phyloP scores from a whole-genome alignment of 2,888 invertebrate species.

The Ceriagrion tenellum region DNA sequence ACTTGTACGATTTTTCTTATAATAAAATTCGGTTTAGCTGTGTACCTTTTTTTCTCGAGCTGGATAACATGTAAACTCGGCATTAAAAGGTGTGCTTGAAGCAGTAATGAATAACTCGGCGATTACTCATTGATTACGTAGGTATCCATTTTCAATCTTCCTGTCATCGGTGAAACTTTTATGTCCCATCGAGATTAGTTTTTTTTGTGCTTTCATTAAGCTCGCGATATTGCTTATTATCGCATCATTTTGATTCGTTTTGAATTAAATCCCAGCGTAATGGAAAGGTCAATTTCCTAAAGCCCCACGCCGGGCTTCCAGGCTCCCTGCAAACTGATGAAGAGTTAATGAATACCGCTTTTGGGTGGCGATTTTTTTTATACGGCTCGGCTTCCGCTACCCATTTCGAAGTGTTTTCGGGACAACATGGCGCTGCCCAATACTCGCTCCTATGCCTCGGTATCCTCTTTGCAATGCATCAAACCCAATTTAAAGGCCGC shows the following conservation, averaged over 20 bases:
- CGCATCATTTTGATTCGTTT: conserved; percentile 45
- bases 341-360: conserved; percentile 66
- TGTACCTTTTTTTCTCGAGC: too few relatives aligned
- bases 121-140: background rate
- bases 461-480: conserved; percentile 43
- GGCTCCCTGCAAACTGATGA: conserved; percentile 47
- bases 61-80: too few relatives aligned
- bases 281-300: conserved; percentile 66
- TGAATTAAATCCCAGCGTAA: conserved; percentile 53
- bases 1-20: too few relatives aligned
- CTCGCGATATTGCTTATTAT: conserved; percentile 43
- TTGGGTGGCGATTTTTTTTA: conserved; percentile 50
- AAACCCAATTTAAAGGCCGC: conserved; percentile 38
- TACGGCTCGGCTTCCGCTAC: background rate
- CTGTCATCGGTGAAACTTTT: background rate
- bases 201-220: conserved; percentile 49
- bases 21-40: too few relatives aligned
- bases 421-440: background rate
- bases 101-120: background rate
- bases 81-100: background rate
- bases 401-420: conserved; percentile 29
- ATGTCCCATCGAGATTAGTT: conserved; percentile 11
- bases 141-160: background rate
- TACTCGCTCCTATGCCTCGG: conserved; percentile 39
- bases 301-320: conserved; percentile 45